A percentile compares a stretch with the other conserved stretches of the same genome.
These are phyloP conservation scores for Melieria crassipennis DNA, from an alignment of 2,888 invertebrate species.

Conservation along the genomic window DNA sequence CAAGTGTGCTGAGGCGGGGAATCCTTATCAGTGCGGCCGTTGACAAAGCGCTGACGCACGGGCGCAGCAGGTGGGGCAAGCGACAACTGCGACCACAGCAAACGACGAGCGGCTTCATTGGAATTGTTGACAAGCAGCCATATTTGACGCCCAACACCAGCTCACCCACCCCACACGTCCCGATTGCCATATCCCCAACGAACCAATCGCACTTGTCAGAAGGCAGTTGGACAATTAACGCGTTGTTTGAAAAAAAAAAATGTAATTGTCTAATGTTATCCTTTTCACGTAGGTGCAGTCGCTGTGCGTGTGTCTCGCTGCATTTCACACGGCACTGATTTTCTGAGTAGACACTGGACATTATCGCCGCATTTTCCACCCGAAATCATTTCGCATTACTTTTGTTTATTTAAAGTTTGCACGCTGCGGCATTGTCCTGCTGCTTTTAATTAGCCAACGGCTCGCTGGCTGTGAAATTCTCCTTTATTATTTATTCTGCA, in stretches of 20 bases:
- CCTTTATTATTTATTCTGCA: background rate
- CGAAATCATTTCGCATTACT: slow-evolving; percentile 40
- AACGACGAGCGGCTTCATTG: background rate
- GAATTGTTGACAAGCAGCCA: slow-evolving; percentile 20
- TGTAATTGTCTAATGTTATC: slow-evolving; percentile 20
- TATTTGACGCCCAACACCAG: no score
- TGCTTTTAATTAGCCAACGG: slow-evolving; percentile 57
- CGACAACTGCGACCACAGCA: background rate
- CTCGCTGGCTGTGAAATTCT: slow-evolving; percentile 13
- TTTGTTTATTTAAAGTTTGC: slow-evolving; percentile 43
- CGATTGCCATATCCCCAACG: background rate
- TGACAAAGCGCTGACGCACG: slow-evolving; percentile 13
- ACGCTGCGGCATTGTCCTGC: slow-evolving; percentile 2
- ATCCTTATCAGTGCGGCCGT: slow-evolving; percentile 13
- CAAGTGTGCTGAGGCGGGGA: slow-evolving; percentile 28
- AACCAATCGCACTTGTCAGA: background rate
- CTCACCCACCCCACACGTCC: background rate
- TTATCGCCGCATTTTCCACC: slow-evolving; percentile 48
- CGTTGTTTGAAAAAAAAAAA: slow-evolving; percentile 25
- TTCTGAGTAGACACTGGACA: slow-evolving; percentile 40
- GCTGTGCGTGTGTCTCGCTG: background rate
- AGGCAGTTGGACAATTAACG: background rate
- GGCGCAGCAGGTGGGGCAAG: background rate
- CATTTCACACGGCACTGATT: background rate
- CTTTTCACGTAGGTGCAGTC: slow-evolving; percentile 12